Percentiles rank a stretch among this genome's conserved stretches.
Conservation (phyloP, 2,888 invertebrate species). For the Calameuta idolon region DNA sequence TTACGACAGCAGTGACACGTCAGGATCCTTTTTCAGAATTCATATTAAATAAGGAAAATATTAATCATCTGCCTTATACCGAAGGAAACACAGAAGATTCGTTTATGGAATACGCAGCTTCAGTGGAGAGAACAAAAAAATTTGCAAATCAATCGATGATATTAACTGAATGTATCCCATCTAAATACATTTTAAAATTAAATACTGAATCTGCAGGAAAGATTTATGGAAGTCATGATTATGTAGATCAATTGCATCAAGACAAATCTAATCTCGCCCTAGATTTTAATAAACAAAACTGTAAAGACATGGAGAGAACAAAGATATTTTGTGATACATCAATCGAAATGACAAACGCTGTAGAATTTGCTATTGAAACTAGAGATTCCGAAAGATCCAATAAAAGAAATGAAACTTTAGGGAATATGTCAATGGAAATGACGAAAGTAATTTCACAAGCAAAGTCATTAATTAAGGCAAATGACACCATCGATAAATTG, state of each 20-base stretch:
- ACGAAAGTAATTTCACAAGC: too few relatives aligned
- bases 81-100: neutral
- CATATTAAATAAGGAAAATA: neutral
- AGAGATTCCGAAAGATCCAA: too few relatives aligned
- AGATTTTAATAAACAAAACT: neutral
- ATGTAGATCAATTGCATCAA: neutral
- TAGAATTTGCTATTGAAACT: neutral
- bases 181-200: neutral
- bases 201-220: neutral
- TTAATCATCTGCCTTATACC: neutral
- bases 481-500: neutral
- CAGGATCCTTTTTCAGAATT: neutral
- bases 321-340: conserved; percentile 17
- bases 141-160: neutral
- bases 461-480: neutral
- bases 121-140: neutral
- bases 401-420: too few relatives aligned
- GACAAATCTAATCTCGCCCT: neutral
- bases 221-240: neutral
- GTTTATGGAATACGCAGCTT: neutral
- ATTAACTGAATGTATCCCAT: neutral
- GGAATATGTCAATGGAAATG: too few relatives aligned
- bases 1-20: conserved; percentile 25
- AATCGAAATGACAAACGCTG: conserved; percentile 2
- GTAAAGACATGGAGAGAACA: conserved; percentile 17